phyloP scores from a whole-genome alignment of 2,888 invertebrate genomes.

The Calameuta idolon region DNA sequence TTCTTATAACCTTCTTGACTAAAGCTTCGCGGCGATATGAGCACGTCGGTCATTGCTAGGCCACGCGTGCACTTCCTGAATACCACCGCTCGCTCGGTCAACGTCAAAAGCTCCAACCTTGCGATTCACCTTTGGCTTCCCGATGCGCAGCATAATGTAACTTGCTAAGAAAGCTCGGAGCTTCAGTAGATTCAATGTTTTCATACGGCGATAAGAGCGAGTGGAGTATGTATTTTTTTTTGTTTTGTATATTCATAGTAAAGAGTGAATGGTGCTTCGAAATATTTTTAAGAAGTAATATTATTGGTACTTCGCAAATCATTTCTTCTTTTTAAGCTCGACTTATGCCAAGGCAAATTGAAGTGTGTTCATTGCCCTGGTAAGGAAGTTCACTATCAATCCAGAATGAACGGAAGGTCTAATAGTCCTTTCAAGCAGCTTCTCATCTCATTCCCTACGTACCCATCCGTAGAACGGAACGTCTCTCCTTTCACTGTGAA shows the following conservation, averaged over 20 bases:
- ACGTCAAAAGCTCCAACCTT: neutral
- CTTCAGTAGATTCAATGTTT: neutral
- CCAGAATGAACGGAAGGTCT: neutral
- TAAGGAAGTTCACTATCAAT: neutral
- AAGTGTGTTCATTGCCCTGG: neutral
- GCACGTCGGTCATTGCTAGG: neutral
- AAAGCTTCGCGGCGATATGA: neutral
- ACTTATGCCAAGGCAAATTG: neutral
- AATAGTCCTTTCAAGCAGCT: neutral
- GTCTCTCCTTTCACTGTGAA: neutral
- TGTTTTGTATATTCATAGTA: neutral
- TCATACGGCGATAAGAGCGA: neutral
- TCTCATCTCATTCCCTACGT: neutral
- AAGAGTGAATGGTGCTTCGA: neutral
- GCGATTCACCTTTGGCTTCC: neutral
- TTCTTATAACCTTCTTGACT: neutral
- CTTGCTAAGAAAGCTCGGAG: neutral
- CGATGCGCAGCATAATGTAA: neutral
- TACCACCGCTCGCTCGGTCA: neutral
- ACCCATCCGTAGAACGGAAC: neutral
- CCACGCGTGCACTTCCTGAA: neutral
- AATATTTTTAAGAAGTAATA: neutral
- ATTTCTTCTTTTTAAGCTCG: neutral
- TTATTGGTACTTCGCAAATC: neutral
- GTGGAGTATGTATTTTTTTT: neutral